phyloP scores from a whole-genome alignment of 2,797 vertebrate species.

The Catharus ustulatus region DNA sequence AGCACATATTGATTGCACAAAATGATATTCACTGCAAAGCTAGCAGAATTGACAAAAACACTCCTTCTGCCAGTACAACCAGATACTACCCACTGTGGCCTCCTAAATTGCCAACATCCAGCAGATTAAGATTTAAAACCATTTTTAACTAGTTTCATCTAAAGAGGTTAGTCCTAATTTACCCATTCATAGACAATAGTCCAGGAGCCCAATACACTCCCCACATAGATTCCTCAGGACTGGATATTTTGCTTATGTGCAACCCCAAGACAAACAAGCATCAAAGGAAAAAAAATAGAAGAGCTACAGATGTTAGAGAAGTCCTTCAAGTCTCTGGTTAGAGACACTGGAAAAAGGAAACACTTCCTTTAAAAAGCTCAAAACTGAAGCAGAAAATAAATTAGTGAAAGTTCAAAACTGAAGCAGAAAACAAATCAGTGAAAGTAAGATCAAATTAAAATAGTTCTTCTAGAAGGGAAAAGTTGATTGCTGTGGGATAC shows the following conservation, averaged over 20 bases:
- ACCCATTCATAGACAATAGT: background rate
- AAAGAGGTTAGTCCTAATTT: background rate
- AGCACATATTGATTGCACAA: conserved; percentile 4
- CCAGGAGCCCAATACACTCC: background rate
- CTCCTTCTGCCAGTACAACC: background rate
- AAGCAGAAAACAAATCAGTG: conserved; percentile 16
- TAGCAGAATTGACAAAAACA: background rate
- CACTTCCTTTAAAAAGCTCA: background rate
- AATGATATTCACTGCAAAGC: background rate
- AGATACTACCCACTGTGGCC: background rate
- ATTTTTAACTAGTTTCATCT: background rate
- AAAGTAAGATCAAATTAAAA: conserved; percentile 41
- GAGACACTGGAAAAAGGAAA: background rate
- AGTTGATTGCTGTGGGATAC: conserved; percentile 32
- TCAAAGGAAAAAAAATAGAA: background rate
- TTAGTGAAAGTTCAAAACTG: background rate
- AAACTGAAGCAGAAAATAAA: conserved; percentile 16
- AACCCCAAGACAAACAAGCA: background rate
- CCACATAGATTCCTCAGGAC: background rate
- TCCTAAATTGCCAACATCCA: background rate
- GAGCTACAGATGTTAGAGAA: background rate
- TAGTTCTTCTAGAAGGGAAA: conserved; percentile 19
- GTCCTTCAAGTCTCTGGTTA: background rate
- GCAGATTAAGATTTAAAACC: background rate
- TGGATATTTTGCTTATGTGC: background rate